Conservation (phyloP, 2,797 vertebrate species). For the Cottoperca gobio region DNA sequence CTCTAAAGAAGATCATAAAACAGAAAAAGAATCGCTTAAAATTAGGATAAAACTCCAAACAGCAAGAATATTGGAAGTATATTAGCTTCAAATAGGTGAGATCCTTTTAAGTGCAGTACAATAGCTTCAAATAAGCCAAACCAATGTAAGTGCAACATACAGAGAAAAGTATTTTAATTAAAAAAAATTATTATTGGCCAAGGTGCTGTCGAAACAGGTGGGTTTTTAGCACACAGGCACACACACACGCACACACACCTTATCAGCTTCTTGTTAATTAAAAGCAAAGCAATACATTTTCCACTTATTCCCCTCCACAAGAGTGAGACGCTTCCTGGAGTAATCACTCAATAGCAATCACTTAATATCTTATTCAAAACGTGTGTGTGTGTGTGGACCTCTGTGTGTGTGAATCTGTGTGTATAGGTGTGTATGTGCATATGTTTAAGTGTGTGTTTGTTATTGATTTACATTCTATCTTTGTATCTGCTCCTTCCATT, state of each 20-base stretch:
- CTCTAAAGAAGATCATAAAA: too few relatives aligned
- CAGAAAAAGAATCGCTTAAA: too few relatives aligned
- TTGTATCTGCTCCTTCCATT: not conserved
- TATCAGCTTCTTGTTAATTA: conserved; percentile 72
- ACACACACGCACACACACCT: conserved; percentile 30
- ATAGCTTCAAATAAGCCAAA: too few relatives aligned
- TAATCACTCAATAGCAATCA: conserved; percentile 54
- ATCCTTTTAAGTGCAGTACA: too few relatives aligned
- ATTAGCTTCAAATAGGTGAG: too few relatives aligned
- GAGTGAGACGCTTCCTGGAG: conserved; percentile 49
- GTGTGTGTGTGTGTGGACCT: not conserved
- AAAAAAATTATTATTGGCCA: too few relatives aligned
- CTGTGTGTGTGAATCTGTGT: not conserved
- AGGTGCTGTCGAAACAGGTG: too few relatives aligned
- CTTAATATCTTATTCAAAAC: conserved; percentile 55
- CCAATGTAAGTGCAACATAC: too few relatives aligned
- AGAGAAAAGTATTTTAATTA: too few relatives aligned
- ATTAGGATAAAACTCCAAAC: too few relatives aligned
- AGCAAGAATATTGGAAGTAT: too few relatives aligned
- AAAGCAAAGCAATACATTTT: conserved; percentile 51
- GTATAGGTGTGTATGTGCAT: not conserved
- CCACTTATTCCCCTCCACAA: conserved; percentile 41
- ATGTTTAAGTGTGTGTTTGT: not conserved
- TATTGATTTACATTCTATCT: conserved; percentile 20
- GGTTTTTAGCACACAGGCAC: conserved; percentile 12